Evolutionary conservation across 2,797 vertebrate species (phyloP).

Genomic region (Gymnothorax javanicus): DNA sequence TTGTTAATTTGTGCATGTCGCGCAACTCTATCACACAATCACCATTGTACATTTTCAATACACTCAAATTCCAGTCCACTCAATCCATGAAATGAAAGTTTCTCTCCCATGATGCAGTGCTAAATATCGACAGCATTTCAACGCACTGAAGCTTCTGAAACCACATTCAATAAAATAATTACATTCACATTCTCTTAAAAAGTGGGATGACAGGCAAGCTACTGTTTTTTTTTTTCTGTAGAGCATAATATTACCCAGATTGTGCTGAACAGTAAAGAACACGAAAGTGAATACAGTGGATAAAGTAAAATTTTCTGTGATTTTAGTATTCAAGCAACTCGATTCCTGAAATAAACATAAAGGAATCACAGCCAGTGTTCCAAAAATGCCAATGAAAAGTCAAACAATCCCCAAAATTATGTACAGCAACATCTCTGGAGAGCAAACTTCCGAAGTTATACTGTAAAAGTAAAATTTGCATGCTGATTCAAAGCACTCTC

Average conservation of each 20-base stretch:
- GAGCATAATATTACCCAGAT: neutral
- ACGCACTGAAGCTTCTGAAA: neutral
- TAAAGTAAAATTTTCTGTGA: neutral
- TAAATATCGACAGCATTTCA: neutral
- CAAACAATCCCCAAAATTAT: neutral
- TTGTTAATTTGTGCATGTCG: neutral
- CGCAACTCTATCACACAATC: neutral
- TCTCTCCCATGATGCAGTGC: neutral
- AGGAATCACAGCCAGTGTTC: neutral
- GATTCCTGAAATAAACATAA: neutral
- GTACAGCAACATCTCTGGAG: neutral
- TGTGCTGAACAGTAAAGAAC: neutral
- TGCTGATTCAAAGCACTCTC: neutral
- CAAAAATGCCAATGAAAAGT: neutral
- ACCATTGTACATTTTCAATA: neutral
- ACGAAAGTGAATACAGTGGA: neutral
- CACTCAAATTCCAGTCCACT: neutral
- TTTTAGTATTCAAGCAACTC: neutral
- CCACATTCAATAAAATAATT: neutral
- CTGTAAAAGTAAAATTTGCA: neutral
- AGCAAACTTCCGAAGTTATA: neutral
- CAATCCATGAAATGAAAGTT: neutral
- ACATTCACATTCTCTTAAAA: neutral
- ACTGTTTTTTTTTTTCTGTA: neutral
- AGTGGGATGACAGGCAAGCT: neutral